phyloP scores from a whole-genome alignment of 2,888 invertebrate genomes.

The Campoplex capitator region DNA sequence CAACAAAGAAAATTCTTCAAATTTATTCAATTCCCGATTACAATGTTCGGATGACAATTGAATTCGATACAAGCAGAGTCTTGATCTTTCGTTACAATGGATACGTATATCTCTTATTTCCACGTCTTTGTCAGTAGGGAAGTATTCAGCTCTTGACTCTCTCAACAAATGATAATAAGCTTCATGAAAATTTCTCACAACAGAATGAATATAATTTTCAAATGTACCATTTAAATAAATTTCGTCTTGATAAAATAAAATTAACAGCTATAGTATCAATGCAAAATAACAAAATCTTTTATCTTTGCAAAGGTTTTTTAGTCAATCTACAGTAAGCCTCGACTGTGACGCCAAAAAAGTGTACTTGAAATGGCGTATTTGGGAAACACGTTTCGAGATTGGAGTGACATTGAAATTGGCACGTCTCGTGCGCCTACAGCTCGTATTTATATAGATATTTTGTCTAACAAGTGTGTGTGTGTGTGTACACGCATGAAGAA shows the following conservation, averaged over 20 bases:
- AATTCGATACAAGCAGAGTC: background rate
- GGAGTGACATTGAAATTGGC: slow-evolving; percentile 57
- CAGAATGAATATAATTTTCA: background rate
- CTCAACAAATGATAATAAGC: background rate
- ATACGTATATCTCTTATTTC: background rate
- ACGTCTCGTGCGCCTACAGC: slow-evolving; percentile 26
- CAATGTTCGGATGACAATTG: background rate
- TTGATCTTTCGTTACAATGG: background rate
- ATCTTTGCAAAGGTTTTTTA: background rate
- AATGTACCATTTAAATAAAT: background rate
- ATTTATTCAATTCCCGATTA: background rate
- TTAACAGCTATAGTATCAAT: background rate
- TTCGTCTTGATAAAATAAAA: background rate
- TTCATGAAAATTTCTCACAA: background rate
- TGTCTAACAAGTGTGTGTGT: slow-evolving; percentile 4
- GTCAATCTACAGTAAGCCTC: background rate
- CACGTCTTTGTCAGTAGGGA: background rate
- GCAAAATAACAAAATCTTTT: background rate
- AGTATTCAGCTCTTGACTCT: background rate
- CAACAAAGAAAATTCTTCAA: too few relatives aligned
- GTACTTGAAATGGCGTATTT: slow-evolving; percentile 47
- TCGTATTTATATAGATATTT: slow-evolving; percentile 18
- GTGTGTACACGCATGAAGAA: background rate
- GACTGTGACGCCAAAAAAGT: slow-evolving; percentile 2
- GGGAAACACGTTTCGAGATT: slow-evolving; percentile 52